Conservation (phyloP, 2,113 vertebrate species). For the Vimba vimba region DNA sequence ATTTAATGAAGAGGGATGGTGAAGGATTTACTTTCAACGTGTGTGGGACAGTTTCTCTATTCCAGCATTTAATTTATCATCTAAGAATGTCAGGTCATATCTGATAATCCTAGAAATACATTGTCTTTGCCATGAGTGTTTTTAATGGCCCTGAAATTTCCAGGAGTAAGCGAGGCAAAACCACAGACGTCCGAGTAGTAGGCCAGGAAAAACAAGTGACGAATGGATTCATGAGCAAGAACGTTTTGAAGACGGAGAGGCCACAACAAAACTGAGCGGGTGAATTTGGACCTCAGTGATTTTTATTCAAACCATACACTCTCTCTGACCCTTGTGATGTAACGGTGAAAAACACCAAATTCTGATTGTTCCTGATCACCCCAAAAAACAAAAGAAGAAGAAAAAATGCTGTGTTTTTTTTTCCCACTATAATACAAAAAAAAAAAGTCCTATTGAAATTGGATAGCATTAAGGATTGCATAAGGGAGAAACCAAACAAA, state of each 20-base stretch:
- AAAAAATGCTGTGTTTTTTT: neutral
- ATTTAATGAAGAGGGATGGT: slow-evolving; percentile 11
- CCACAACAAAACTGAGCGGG: slow-evolving; percentile 21
- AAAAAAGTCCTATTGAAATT: neutral
- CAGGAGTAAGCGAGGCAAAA: slow-evolving; percentile 12
- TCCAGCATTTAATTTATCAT: neutral
- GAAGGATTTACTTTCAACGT: slow-evolving; percentile 23
- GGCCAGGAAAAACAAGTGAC: slow-evolving; percentile 47
- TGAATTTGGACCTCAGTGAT: slow-evolving; percentile 38
- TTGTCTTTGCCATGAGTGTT: neutral
- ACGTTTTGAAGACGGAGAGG: slow-evolving; percentile 13
- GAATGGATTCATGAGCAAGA: slow-evolving; percentile 11
- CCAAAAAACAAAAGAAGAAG: neutral
- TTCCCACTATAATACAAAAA: neutral
- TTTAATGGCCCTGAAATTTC: neutral
- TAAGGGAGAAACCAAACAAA: neutral
- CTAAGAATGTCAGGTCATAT: neutral
- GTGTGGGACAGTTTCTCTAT: slow-evolving; percentile 8
- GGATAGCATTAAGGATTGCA: neutral
- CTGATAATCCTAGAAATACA: slow-evolving; percentile 31
- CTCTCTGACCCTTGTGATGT: slow-evolving; percentile 27
- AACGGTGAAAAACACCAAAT: neutral
- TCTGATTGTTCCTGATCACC: neutral
- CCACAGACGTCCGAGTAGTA: slow-evolving; percentile 1
- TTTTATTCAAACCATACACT: slow-evolving; percentile 51